Percentiles rank a stretch among this genome's conserved stretches.
Conservation (phyloP, 2,797 vertebrate genomes). For the Hypotaenidia philippensis region DNA sequence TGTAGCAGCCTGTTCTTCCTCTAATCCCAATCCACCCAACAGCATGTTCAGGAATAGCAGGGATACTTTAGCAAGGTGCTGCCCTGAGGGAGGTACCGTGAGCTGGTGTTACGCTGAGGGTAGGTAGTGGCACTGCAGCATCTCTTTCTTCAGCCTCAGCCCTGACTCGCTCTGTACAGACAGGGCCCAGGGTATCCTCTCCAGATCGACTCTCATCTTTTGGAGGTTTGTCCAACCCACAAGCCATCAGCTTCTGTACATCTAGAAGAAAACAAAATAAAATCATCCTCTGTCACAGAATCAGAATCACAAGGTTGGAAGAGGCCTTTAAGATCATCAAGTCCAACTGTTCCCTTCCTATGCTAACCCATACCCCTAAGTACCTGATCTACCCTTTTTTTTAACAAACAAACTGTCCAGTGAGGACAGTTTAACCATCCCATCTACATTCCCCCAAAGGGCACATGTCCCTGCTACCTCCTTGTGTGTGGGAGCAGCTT, state of each 20-base stretch:
- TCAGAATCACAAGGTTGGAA: too few species aligned
- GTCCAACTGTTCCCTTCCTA: too few species aligned
- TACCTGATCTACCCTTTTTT: too few species aligned
- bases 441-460: background rate
- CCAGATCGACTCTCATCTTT: conserved; percentile 61
- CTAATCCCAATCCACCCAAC: background rate
- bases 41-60: background rate
- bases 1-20: background rate
- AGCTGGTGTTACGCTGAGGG: conserved; percentile 76
- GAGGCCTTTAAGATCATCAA: too few species aligned
- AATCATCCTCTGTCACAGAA: background rate
- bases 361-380: too few species aligned
- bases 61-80: background rate
- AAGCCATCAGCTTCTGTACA: conserved; percentile 86
- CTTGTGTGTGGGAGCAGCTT: background rate
- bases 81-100: conserved; percentile 68
- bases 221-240: conserved; percentile 75
- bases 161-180: conserved; percentile 2
- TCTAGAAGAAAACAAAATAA: conserved; percentile 78
- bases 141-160: conserved; percentile 44
- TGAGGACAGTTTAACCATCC: background rate
- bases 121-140: conserved; percentile 68
- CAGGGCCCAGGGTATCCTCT: background rate
- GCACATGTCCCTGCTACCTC: background rate
- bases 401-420: background rate